Evolutionary conservation across 2,888 invertebrate species (phyloP).

Genomic region (Alitta virens): DNA sequence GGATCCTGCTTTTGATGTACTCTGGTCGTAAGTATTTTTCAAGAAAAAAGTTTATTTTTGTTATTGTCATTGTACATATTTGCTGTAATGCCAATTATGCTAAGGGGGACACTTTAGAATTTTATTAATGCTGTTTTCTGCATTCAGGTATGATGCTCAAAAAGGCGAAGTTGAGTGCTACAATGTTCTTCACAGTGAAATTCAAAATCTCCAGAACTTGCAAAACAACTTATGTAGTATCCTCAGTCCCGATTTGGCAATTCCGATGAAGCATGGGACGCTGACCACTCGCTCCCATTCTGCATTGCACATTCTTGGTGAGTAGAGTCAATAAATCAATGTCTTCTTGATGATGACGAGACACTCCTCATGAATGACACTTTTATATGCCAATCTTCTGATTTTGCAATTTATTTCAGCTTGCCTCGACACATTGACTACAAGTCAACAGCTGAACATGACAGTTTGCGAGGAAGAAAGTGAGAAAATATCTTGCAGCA

Average conservation of each 20-base stretch:
- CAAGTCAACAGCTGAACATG: slow-evolving; percentile 64
- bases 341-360: too few relatives aligned
- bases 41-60: too few relatives aligned
- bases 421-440: slow-evolving; percentile 83
- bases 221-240: slow-evolving; percentile 61
- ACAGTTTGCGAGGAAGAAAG: slow-evolving; percentile 53
- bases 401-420: slow-evolving; percentile 32
- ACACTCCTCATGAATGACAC: too few relatives aligned
- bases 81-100: too few relatives aligned
- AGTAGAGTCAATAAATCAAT: too few relatives aligned
- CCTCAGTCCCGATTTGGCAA: slow-evolving; percentile 76
- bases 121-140: too few relatives aligned
- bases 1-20: slow-evolving; percentile 87
- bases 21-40: slow-evolving; percentile 77
- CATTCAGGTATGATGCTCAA: slow-evolving; percentile 63
- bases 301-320: slow-evolving; percentile 82
- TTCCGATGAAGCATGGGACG: slow-evolving; percentile 67
- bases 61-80: too few relatives aligned
- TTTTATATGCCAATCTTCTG: not conserved
- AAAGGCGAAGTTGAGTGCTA: slow-evolving; percentile 72
- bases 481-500: slow-evolving; percentile 54
- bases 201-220: slow-evolving; percentile 50
- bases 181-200: slow-evolving; percentile 78
- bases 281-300: slow-evolving; percentile 76
- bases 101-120: too few relatives aligned